Conservation (phyloP, 2,888 invertebrate genomes). For the Linnaemya vulpina region DNA sequence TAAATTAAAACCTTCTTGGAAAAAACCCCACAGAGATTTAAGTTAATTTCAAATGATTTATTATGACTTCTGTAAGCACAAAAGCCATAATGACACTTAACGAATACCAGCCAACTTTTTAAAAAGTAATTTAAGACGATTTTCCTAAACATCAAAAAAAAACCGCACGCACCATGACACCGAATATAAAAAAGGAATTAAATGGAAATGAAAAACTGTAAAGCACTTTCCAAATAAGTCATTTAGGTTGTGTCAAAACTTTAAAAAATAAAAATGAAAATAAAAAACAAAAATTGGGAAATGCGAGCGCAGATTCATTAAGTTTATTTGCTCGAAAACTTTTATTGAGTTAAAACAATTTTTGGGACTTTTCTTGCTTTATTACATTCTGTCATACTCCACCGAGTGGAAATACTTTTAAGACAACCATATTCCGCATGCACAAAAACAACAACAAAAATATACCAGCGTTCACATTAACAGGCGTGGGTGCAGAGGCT, state of each 20-base stretch:
- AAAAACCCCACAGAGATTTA: not conserved
- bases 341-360: constrained; percentile 31
- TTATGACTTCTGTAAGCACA: constrained; percentile 13
- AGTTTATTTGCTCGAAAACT: constrained; percentile 24
- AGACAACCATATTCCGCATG: constrained; percentile 6
- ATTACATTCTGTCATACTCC: constrained; percentile 41
- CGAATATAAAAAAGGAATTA: not conserved
- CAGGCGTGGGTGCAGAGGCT: not conserved
- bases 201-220: not conserved
- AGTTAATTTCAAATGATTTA: constrained; percentile 35
- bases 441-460: not conserved
- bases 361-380: not conserved
- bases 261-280: not conserved
- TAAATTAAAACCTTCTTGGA: not conserved
- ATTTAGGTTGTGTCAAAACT: constrained; percentile 13
- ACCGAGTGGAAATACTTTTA: constrained; percentile 41
- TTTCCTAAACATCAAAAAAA: constrained; percentile 28
- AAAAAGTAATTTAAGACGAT: constrained; percentile 29
- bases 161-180: not conserved
- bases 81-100: constrained; percentile 2
- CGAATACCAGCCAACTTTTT: constrained; percentile 1
- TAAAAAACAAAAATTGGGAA: not conserved
- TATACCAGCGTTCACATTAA: not conserved
- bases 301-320: constrained; percentile 35
- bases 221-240: constrained; percentile 10